phyloP scores from a whole-genome alignment of 2,888 invertebrate genomes.

The Pristionchus entomophagus region DNA sequence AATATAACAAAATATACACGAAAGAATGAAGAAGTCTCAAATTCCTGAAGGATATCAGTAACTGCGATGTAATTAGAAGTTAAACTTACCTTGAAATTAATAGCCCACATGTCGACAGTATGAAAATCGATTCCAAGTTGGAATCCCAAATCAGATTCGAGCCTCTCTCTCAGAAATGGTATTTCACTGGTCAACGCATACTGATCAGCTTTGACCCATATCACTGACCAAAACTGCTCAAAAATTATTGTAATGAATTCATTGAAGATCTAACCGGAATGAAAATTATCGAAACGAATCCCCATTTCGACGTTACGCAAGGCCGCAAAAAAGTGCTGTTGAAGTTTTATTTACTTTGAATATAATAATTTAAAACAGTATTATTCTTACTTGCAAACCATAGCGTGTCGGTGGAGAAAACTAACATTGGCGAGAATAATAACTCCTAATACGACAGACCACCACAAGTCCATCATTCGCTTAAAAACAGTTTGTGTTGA shows the following conservation, averaged over 20 bases:
- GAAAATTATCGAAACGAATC: not conserved
- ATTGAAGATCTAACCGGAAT: not conserved
- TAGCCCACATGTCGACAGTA: not conserved
- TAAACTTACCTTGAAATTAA: not conserved
- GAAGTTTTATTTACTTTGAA: too few relatives aligned
- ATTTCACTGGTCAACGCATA: not conserved
- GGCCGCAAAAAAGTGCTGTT: not conserved
- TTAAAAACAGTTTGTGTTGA: not conserved
- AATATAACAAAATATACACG: not conserved
- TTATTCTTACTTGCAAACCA: not conserved
- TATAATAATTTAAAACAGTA: not conserved
- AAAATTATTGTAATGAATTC: not conserved
- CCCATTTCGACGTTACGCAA: not conserved
- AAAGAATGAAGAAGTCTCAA: not conserved
- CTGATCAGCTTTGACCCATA: not conserved
- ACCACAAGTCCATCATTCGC: not conserved
- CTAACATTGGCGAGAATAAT: not conserved
- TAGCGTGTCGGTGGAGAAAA: not conserved
- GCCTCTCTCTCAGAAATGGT: too few relatives aligned
- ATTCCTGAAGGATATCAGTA: not conserved
- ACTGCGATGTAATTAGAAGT: not conserved
- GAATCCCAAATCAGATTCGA: not conserved
- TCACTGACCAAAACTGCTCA: not conserved
- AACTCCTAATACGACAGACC: not conserved
- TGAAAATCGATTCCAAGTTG: not conserved